Evolutionary conservation across 2,888 invertebrate species (phyloP).

Genomic region (Flexamia atlantica): DNA sequence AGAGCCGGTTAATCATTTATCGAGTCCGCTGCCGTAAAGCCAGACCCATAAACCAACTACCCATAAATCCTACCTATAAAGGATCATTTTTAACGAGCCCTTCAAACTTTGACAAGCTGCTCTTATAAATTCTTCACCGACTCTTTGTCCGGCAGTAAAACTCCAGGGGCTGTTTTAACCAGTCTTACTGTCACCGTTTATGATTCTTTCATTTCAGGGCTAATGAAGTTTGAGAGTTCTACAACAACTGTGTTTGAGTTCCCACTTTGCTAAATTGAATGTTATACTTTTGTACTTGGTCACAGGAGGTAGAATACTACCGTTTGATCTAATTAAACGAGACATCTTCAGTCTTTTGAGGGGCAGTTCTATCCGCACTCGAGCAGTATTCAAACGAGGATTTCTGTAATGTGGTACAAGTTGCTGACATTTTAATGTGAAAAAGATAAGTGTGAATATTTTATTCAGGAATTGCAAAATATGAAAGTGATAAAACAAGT

Average conservation of each 20-base stretch:
- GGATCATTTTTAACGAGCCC: conserved; percentile 52
- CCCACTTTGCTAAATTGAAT: too few relatives aligned
- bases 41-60: conserved; percentile 53
- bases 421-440: too few relatives aligned
- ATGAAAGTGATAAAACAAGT: too few relatives aligned
- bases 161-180: conserved; percentile 24
- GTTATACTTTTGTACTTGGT: too few relatives aligned
- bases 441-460: too few relatives aligned
- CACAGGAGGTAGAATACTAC: too few relatives aligned
- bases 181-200: conserved; percentile 27
- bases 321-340: too few relatives aligned
- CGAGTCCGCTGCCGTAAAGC: conserved; percentile 37
- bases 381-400: too few relatives aligned
- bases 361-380: too few relatives aligned
- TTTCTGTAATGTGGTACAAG: too few relatives aligned
- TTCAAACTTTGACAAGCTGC: conserved; percentile 57
- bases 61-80: conserved; percentile 46
- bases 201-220: background rate
- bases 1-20: conserved; percentile 52
- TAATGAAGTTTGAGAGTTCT: conserved; percentile 14
- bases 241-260: background rate
- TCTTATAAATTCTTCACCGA: conserved; percentile 47
- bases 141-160: conserved; percentile 33
- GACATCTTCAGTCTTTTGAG: too few relatives aligned
- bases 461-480: too few relatives aligned